Base-by-base conservation (phyloP, 1,140 invertebrate species). In the Bombus cullumanus region DNA sequence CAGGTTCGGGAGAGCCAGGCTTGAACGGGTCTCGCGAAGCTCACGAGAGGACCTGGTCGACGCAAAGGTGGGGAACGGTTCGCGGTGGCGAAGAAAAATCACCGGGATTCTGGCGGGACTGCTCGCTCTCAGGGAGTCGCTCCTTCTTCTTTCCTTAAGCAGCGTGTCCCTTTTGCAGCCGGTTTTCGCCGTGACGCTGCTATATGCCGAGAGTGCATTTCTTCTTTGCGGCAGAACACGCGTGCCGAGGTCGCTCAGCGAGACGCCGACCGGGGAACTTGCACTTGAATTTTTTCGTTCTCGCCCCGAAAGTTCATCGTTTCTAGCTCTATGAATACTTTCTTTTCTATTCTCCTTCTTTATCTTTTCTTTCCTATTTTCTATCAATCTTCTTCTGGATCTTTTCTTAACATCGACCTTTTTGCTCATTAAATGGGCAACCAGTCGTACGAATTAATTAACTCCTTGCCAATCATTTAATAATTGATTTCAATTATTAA, bases 101-200 rank as follows among this genome's bases (percentile, higher is more conserved):
- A 64, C 2, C 34, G 73, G 34, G 81, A 77, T 72, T 86, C 81
- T 75, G 82, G 28, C 72, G 62, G 59, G 81, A 66, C 79, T 25
- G 57, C 41, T 68, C 57, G 3, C 68, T 53, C 80, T 41, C 25
- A n/a, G 57, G 39, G 53, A 57, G 37, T 18, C 18, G 34, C 39
- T 62, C 59, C 71, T 79, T 59, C 81, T 83, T 62, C 85, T 84
- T 74, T 85, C 83, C 86, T 87, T 87, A 83, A 83, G 25, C 43
- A 86, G 85, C 85, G 41, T 74, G 84, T 81, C 84, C 71, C 84
- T 81, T 81, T 86, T 81, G 79, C 73, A 86, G 85, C 85, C 85
- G 85, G 81, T 87, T 87, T 87, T 87, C 76, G 71, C 62, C 75
- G 68, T 85, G 66, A 79, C 79, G 53, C 12, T 31, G 57, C 69